These are phyloP conservation scores for Lacanobia wlatinum DNA, from an alignment of 2,888 invertebrate species.

Conservation along the genomic window DNA sequence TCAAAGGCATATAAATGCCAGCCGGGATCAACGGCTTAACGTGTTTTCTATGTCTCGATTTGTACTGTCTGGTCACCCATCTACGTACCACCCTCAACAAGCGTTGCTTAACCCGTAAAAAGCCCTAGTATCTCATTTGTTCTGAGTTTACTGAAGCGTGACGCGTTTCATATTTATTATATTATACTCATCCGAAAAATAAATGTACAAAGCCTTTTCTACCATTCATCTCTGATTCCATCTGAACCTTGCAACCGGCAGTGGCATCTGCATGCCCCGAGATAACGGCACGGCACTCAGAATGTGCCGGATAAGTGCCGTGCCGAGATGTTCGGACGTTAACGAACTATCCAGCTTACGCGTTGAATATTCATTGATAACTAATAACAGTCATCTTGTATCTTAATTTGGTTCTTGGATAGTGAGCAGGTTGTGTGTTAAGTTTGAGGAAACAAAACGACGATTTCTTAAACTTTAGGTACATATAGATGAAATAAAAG, in stretches of 20 bases:
- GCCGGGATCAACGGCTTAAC: too few species aligned
- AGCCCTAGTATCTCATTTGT: too few species aligned
- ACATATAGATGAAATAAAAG: too few species aligned
- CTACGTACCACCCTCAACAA: too few species aligned
- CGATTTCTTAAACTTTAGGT: too few species aligned
- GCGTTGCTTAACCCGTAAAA: too few species aligned
- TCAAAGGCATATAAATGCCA: too few species aligned
- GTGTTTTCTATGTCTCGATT: too few species aligned
- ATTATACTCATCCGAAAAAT: too few species aligned
- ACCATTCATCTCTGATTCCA: background rate
- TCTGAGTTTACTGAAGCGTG: too few species aligned
- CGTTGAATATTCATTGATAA: constrained; percentile 66
- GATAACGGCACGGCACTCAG: constrained; percentile 70
- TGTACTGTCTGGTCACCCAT: too few species aligned
- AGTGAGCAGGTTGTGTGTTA: background rate
- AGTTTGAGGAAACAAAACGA: background rate
- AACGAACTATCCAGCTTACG: constrained; percentile 64
- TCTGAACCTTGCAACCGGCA: constrained; percentile 17
- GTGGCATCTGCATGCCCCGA: constrained; percentile 69
- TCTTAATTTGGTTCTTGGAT: constrained; percentile 51
- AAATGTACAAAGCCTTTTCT: background rate
- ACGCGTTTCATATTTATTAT: too few species aligned
- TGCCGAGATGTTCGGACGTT: constrained; percentile 65
- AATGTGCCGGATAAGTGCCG: constrained; percentile 70
- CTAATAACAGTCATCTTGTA: constrained; percentile 59